Conservation (phyloP, 2,113 vertebrate genomes). For the Syngnathus scovelli region DNA sequence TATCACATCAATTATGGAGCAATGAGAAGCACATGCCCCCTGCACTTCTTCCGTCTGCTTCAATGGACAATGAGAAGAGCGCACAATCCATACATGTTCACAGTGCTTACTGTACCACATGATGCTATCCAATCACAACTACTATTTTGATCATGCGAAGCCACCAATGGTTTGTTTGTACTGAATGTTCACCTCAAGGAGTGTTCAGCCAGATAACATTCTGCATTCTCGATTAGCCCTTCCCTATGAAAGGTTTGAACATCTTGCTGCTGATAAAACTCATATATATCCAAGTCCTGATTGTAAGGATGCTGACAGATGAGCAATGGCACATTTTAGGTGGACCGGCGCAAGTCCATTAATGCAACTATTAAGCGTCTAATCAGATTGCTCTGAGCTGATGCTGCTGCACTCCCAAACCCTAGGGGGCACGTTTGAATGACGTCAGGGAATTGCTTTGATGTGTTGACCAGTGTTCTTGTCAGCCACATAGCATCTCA, state of each 20-base stretch:
- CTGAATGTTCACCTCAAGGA: not conserved
- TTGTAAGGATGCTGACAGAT: too few species aligned
- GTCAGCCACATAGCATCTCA: not conserved
- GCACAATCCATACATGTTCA: not conserved
- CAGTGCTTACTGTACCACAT: constrained; percentile 7
- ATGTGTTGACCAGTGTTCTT: not conserved
- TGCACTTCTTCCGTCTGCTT: constrained; percentile 52
- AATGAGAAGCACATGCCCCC: constrained; percentile 52
- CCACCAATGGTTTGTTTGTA: not conserved
- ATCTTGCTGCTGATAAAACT: too few species aligned
- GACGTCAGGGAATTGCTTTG: not conserved
- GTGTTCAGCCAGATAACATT: not conserved
- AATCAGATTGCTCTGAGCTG: not conserved
- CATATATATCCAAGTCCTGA: too few species aligned
- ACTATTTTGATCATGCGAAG: not conserved
- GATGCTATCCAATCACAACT: not conserved
- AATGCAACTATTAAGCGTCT: not conserved
- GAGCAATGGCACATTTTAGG: too few species aligned
- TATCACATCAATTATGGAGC: constrained; percentile 65
- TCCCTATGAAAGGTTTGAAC: too few species aligned
- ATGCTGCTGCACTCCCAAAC: not conserved
- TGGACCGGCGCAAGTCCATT: not conserved
- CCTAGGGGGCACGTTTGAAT: too few species aligned
- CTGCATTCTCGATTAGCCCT: too few species aligned
- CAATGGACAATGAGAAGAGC: constrained; percentile 25